phyloP scores from a whole-genome alignment of 2,113 vertebrate species.

The Catharus fuscescens region DNA sequence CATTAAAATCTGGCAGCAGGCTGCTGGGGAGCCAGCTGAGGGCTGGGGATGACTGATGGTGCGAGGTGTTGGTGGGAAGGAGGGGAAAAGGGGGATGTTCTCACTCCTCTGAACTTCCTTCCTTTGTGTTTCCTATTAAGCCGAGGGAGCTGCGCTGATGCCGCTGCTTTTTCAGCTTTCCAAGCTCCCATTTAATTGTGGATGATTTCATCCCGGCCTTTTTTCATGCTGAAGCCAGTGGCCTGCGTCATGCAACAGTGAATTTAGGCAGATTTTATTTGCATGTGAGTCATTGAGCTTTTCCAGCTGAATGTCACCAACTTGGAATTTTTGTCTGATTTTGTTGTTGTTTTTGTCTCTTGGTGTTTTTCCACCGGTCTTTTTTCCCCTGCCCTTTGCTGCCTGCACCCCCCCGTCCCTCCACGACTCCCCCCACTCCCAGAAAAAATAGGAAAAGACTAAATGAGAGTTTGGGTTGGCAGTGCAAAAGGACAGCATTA shows the following conservation, averaged over 20 bases:
- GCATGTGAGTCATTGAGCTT: conserved; percentile 80
- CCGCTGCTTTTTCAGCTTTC: conserved; percentile 59
- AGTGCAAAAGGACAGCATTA: conserved; percentile 62
- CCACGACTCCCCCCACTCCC: fast-evolving
- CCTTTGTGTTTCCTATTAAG: conserved; percentile 64
- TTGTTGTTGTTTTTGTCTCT: conserved; percentile 80
- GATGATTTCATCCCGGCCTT: conserved; percentile 75
- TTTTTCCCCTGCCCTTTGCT: conserved; percentile 44
- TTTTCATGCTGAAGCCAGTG: conserved; percentile 69
- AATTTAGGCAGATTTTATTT: conserved; percentile 78
- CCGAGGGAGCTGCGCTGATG: conserved; percentile 41
- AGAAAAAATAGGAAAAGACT: conserved; percentile 58
- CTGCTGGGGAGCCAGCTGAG: neutral
- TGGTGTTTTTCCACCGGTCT: conserved; percentile 75
- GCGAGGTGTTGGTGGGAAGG: neutral
- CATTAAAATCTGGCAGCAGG: conserved; percentile 34
- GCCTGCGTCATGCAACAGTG: conserved; percentile 73
- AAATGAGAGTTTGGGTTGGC: conserved; percentile 72
- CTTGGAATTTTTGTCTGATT: conserved; percentile 81
- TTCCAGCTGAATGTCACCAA: conserved; percentile 82
- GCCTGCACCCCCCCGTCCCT: neutral
- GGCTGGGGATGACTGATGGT: conserved; percentile 2
- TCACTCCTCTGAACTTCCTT: conserved; percentile 34
- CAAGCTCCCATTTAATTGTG: conserved; percentile 57
- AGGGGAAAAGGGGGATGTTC: conserved; percentile 51